Base-by-base conservation (phyloP, 2,797 vertebrate species). In the Tokudaia tokunoshimensis region DNA sequence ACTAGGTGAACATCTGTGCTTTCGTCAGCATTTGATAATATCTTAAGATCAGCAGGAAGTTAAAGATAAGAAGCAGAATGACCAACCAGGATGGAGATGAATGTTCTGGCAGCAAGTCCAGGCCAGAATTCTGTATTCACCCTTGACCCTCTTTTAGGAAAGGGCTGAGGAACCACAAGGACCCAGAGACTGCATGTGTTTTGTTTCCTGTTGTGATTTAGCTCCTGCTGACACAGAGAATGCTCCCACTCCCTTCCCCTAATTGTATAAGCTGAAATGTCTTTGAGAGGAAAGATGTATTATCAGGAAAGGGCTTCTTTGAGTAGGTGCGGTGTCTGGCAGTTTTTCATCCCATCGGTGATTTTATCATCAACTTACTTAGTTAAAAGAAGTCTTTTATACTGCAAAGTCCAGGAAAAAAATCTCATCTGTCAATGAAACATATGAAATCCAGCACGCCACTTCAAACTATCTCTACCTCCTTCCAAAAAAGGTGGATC, bases 351-450 rank as follows among this genome's bases (percentile, higher is more conserved):
- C 65, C 59, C 6, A 13, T 89, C n/a, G 6, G 70, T 61, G 89
- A 79, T 74, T 47, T 95, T 95, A 85, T 91, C 52, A 50, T 92
- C 44, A 90, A 67, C 29, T 34, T 52, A 55, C 17, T 47, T 41
- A 50, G 59, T 70, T 57, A 81, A 93, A 91, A 96, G 94, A 59
- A 19, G 0, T 24, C 78, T 61, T 92, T 95, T 89, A 74, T n/a
- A 44, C 26, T 92, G 72, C 50, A 41, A 94, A 91, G 65, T 55
- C 34, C 47, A 89, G 86, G 93, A 91, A 92, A 91, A 61, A 59
- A 59, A n/a, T 82, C 65, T 95, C 63, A 78, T 95, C 83, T 96
- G 79, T 87, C 74, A 94, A 17, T 91, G 89, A 92, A 94, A 67
- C 15, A 44, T 20, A 75, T 15, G 63, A 88, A 86, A 84, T 82